phyloP scores from a whole-genome alignment of 1,140 invertebrate species.

The Brachionus rubens region DNA sequence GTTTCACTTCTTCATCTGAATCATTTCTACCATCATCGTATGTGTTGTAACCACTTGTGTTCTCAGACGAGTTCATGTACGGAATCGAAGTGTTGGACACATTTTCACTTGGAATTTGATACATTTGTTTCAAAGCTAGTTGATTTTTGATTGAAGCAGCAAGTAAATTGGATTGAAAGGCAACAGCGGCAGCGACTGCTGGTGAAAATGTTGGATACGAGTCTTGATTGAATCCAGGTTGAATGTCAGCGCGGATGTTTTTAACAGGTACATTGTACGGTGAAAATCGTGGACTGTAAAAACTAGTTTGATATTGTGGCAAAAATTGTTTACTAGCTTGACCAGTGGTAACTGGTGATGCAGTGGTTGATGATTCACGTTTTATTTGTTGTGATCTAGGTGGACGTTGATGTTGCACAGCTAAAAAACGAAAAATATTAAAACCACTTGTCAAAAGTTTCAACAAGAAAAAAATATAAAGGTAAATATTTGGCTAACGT shows the following conservation, averaged over 20 bases:
- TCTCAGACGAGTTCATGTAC: conserved; percentile 3
- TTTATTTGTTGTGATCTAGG: conserved; percentile 64
- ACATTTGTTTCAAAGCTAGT: conserved; percentile 23
- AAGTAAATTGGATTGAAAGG: conserved; percentile 11
- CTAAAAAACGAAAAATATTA: conserved; percentile 60
- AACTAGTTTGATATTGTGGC: not conserved
- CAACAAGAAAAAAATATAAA: not conserved
- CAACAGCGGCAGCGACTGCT: not conserved
- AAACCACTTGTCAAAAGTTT: not conserved
- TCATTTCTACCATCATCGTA: not conserved
- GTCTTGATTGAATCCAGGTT: not conserved
- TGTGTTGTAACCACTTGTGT: conserved; percentile 34
- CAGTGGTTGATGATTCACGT: conserved; percentile 49
- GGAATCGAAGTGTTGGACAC: not conserved
- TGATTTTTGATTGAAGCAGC: conserved; percentile 16
- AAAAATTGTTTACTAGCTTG: conserved; percentile 11
- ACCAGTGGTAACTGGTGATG: not conserved
- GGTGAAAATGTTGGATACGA: not conserved
- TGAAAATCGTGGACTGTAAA: not conserved
- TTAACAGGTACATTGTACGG: not conserved
- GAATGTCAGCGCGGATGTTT: not conserved
- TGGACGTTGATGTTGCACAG: conserved; percentile 82
- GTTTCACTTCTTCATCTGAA: not conserved
- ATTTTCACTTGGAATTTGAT: not conserved
- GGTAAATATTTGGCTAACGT: conserved; percentile 35